Base-by-base conservation (phyloP, 2,888 invertebrate species). In the Tigriopus californicus region DNA sequence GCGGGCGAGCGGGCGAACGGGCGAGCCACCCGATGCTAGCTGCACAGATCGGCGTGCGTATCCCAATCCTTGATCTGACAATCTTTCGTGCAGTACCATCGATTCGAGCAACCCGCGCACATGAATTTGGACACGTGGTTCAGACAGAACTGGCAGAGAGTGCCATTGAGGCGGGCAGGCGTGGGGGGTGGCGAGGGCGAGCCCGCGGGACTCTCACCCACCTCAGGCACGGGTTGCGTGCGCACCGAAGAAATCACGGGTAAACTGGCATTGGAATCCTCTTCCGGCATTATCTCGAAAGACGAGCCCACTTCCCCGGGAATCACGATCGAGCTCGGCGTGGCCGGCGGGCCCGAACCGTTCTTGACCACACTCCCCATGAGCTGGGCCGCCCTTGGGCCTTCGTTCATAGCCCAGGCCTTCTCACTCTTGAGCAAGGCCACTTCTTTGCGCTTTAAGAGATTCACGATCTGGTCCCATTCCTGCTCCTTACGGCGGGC, bases 61-160 rank as follows among this genome's bases (percentile, higher is more conserved):
- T 87, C 86, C 88, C 88, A 88, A 44, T 85, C 85, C 44, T 81
- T 77, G 48, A 85, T 82, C 82, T 91, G 91, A 71, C 91, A 92
- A 64, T 86, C 84, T 60, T 87, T 77, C 68, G 87, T 88, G 77
- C 91, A 92, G 72, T 92, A 91, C 89, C 90, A 91, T 74, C 88
- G 88, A 73, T 85, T 86, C 64, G 83, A 85, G 71, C 89, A 90
- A 55, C 85, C 87, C 49, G 87, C 87, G 70, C 89, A 90, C 48
- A 87, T 85, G 69, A 85, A 89, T 73, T 84, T 85, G 62, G 88
- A 87, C 66, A 83, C 79, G 63, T 81, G 78, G 61, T 81, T 79
- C 65, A 83, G 79, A 70, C 89, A 90, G 64, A 88, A 86, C 77
- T 88, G 88, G 71, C 89, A 90, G 64, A 81, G 20, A 22, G 6